These are phyloP conservation scores for Hestina assimilis DNA, from an alignment of 1,140 invertebrate species.

Conservation along the genomic window DNA sequence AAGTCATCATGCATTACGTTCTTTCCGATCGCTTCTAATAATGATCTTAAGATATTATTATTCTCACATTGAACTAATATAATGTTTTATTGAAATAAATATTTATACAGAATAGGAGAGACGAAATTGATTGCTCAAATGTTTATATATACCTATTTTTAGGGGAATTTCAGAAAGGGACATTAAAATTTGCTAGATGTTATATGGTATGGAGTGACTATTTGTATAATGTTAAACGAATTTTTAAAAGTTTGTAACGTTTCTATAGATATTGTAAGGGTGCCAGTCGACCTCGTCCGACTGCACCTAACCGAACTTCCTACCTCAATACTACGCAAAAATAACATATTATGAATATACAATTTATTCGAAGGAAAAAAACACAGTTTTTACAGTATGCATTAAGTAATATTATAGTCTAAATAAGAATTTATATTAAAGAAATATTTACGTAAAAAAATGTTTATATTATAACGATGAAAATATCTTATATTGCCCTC, in stretches of 20 bases:
- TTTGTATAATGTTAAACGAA: constrained; percentile 74
- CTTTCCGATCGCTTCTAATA: constrained; percentile 64
- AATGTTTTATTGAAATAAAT: constrained; percentile 68
- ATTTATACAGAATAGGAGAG: constrained; percentile 74
- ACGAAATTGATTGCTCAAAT: constrained; percentile 78
- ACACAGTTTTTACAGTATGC: constrained; percentile 66
- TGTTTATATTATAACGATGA: constrained; percentile 64
- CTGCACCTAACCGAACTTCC: constrained; percentile 59
- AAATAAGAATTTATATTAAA: constrained; percentile 75
- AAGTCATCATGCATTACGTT: constrained; percentile 69
- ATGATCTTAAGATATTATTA: constrained; percentile 55
- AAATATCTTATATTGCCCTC: constrained; percentile 59
- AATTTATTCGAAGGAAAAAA: constrained; percentile 61
- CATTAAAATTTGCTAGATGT: constrained; percentile 72
- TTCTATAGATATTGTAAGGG: constrained; percentile 48
- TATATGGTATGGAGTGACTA: constrained; percentile 65
- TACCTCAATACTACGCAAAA: constrained; percentile 75
- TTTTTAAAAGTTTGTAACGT: constrained; percentile 72
- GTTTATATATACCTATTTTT: constrained; percentile 77
- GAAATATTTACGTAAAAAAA: constrained; percentile 73
- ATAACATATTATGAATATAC: constrained; percentile 64
- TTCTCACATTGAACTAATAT: constrained; percentile 59
- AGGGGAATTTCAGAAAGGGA: constrained; percentile 71
- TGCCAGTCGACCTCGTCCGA: constrained; percentile 1
- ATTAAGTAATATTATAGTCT: constrained; percentile 67